Evolutionary conservation across 2,113 vertebrate genomes (phyloP).

Genomic region (Ciconia boyciana): DNA sequence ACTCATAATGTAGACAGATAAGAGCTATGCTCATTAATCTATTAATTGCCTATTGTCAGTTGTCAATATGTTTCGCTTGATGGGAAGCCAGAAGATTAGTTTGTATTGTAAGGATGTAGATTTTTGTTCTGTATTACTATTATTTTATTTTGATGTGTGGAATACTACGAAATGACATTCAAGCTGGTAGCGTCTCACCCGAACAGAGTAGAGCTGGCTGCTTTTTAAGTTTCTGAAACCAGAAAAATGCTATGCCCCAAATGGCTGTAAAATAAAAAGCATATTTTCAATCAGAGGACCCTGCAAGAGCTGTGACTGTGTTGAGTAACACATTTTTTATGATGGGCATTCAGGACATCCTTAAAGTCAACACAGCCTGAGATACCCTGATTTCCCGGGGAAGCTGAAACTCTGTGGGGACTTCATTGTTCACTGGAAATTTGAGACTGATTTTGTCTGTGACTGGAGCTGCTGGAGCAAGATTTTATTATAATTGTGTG

Average conservation of each 20-base stretch:
- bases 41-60: constrained; percentile 71
- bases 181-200: neutral
- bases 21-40: constrained; percentile 68
- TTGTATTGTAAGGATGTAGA: constrained; percentile 54
- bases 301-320: neutral
- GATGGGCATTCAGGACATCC: constrained; percentile 39
- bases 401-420: constrained; percentile 57
- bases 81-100: constrained; percentile 53
- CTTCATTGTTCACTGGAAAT: constrained; percentile 61
- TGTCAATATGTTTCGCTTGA: constrained; percentile 65
- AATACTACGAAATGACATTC: neutral
- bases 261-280: neutral
- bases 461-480: constrained; percentile 53
- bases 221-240: constrained; percentile 7
- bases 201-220: neutral
- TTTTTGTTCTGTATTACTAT: constrained; percentile 22
- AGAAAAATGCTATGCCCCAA: constrained; percentile 7
- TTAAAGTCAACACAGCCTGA: constrained; percentile 60
- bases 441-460: constrained; percentile 65
- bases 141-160: constrained; percentile 31
- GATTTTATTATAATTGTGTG: constrained; percentile 70
- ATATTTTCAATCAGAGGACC: neutral
- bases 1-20: constrained; percentile 67
- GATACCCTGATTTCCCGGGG: constrained; percentile 45
- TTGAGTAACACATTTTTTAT: neutral